A percentile compares a stretch with the other conserved stretches of the same genome.
These are phyloP conservation scores for Eulithis testata DNA, from an alignment of 2,888 invertebrate genomes.

Conservation along the genomic window DNA sequence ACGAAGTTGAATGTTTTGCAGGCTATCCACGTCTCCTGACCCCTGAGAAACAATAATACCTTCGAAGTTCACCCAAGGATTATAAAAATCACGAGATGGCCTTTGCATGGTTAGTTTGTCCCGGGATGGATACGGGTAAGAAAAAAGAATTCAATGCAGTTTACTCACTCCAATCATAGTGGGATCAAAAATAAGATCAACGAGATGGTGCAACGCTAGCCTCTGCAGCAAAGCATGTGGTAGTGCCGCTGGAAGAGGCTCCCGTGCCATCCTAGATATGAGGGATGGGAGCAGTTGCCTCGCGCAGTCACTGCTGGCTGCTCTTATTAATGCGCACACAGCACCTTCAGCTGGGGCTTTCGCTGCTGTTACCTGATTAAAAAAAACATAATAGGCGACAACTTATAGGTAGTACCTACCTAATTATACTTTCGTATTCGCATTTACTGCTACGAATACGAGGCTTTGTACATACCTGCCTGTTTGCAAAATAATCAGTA, in stretches of 20 bases:
- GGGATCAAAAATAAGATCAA: conserved; percentile 75
- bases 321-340: conserved; percentile 74
- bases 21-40: conserved; percentile 64
- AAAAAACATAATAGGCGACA: neutral
- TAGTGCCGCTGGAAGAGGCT: conserved; percentile 79
- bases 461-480: too few relatives aligned
- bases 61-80: neutral
- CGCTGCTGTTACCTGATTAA: conserved; percentile 68
- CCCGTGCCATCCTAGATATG: conserved; percentile 77
- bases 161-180: conserved; percentile 67
- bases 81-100: neutral
- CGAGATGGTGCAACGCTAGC: conserved; percentile 71
- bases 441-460: too few relatives aligned
- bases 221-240: conserved; percentile 76
- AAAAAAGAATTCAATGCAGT: neutral
- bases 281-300: conserved; percentile 71
- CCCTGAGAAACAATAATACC: conserved; percentile 48
- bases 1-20: conserved; percentile 68
- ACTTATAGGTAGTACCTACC: too few relatives aligned
- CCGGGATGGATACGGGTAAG: too few relatives aligned
- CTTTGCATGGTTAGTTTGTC: neutral
- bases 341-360: conserved; percentile 78
- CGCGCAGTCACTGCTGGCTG: conserved; percentile 66
- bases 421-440: too few relatives aligned
- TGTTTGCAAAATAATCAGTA: too few relatives aligned